Conservation (phyloP, 2,113 vertebrate species). For the Tetrax tetrax region DNA sequence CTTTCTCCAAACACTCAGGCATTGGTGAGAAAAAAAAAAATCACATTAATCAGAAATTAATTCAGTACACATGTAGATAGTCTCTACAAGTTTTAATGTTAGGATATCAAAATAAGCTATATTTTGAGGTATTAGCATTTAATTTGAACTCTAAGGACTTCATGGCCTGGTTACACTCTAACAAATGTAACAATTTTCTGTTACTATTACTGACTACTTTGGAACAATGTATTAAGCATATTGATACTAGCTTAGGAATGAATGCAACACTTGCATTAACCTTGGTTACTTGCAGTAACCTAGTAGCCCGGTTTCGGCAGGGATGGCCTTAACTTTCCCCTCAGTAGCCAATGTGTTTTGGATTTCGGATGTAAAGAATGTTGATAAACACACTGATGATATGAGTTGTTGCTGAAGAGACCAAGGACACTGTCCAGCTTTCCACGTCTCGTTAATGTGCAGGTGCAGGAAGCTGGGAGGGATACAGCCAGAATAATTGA, state of each 20-base stretch:
- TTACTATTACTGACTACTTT: neutral
- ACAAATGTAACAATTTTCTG: neutral
- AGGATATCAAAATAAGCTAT: neutral
- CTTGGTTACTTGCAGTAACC: neutral
- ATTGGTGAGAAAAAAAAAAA: neutral
- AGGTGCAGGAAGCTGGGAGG: no score
- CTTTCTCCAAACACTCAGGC: neutral
- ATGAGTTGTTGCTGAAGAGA: no score
- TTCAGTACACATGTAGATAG: neutral
- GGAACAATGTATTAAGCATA: neutral
- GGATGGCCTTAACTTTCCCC: no score
- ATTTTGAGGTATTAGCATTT: neutral
- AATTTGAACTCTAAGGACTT: neutral
- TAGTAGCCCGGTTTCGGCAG: no score
- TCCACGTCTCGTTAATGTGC: no score
- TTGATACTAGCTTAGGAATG: neutral
- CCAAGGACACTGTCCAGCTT: no score
- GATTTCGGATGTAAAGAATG: no score
- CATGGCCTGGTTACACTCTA: neutral
- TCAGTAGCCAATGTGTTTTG: no score
- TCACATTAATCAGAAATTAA: neutral
- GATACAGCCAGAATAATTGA: no score
- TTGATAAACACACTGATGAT: no score
- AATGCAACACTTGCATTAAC: neutral
- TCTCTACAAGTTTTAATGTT: neutral